phyloP scores from a whole-genome alignment of 2,888 invertebrate genomes.

The Melolontha melolontha region DNA sequence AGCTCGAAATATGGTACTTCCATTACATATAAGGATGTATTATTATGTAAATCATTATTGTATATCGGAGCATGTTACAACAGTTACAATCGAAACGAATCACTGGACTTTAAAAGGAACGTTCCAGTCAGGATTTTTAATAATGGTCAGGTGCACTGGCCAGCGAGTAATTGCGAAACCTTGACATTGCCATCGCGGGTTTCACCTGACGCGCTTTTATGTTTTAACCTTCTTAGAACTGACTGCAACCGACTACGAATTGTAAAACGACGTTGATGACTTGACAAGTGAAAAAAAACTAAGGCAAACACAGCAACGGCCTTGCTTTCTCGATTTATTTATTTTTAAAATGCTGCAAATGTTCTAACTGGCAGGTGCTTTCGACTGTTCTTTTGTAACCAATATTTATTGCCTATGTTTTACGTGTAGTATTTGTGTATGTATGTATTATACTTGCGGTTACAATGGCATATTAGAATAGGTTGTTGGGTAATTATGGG shows the following conservation, averaged over 20 bases:
- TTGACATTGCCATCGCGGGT: constrained; percentile 39
- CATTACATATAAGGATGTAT: constrained; percentile 9
- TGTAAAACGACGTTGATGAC: constrained; percentile 36
- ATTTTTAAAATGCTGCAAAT: constrained; percentile 26
- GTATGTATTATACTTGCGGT: constrained; percentile 4
- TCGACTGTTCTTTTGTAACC: constrained; percentile 14
- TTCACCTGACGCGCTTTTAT: constrained; percentile 36
- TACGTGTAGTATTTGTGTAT: not conserved
- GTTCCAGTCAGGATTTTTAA: constrained; percentile 32
- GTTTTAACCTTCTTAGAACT: constrained; percentile 31
- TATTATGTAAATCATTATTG: constrained; percentile 28
- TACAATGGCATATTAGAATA: constrained; percentile 1
- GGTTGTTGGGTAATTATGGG: constrained; percentile 8
- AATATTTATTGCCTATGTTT: not conserved
- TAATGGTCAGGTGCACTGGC: constrained; percentile 30
- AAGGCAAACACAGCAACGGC: constrained; percentile 31
- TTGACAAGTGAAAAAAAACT: constrained; percentile 30
- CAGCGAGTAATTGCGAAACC: constrained; percentile 36
- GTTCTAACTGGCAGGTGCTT: constrained; percentile 29
- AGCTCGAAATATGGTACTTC: not conserved
- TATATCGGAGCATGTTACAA: constrained; percentile 18
- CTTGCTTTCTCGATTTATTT: constrained; percentile 36
- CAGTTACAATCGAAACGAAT: constrained; percentile 26
- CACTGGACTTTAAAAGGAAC: constrained; percentile 20
- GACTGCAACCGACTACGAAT: constrained; percentile 27